phyloP scores from a whole-genome alignment of 2,888 invertebrate species.

The Mimachlamys varia region DNA sequence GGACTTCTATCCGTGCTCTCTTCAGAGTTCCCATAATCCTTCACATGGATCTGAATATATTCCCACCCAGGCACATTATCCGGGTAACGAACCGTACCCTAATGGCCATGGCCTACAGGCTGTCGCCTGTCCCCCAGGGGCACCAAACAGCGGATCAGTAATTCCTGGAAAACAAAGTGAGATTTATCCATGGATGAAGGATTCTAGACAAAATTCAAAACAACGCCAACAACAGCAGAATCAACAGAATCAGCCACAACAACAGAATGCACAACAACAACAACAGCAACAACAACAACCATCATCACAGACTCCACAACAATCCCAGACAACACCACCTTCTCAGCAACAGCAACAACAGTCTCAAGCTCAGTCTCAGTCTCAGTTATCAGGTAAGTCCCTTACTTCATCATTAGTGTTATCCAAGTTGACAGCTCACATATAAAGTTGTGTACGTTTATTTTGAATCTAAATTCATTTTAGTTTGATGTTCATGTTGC shows the following conservation, averaged over 20 bases:
- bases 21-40: slow-evolving; percentile 57
- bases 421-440: neutral
- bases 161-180: slow-evolving; percentile 64
- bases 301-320: neutral
- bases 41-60: slow-evolving; percentile 54
- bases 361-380: neutral
- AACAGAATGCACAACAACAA: slow-evolving; percentile 50
- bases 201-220: slow-evolving; percentile 74
- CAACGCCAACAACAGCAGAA: slow-evolving; percentile 63
- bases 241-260: slow-evolving; percentile 56
- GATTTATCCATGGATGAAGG: slow-evolving; percentile 78
- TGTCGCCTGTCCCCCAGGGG: slow-evolving; percentile 57
- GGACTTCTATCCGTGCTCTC: slow-evolving; percentile 62
- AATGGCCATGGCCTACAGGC: slow-evolving; percentile 53
- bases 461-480: too few relatives aligned
- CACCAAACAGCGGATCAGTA: slow-evolving; percentile 56
- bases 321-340: neutral
- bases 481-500: too few relatives aligned
- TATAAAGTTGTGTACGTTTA: neutral
- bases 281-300: slow-evolving; percentile 35
- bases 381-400: neutral
- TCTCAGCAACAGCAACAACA: slow-evolving; percentile 1
- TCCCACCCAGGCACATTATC: slow-evolving; percentile 56
- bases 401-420: neutral
- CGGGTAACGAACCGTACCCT: slow-evolving; percentile 59